Base-by-base conservation (phyloP, 2,797 vertebrate species). In the Sebastes taczanowskii region DNA sequence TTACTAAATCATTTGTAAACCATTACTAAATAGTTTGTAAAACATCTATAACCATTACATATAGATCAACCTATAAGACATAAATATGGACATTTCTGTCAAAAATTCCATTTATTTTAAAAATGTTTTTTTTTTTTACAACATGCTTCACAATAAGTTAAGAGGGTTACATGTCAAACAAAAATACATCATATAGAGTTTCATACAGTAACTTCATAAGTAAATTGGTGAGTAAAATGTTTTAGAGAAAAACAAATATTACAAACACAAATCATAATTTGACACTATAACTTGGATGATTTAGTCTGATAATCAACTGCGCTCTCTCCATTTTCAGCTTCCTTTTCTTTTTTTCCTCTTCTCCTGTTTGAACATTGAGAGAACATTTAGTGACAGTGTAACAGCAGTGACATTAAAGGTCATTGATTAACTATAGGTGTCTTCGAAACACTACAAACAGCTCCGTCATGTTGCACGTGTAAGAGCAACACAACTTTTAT, bases 201-300 rank as follows among this genome's bases (percentile, higher is more conserved):
- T 18, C 22, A 71, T 7, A 63, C 14, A 52, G 13, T 29, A 0
- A 38, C 11, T 29, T 18, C 6, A 14, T 13, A 18, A 49, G 3
- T 3, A 27, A 2, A n/a, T 2, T 38, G n/a, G 46, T 64, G 14
- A 64, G 7, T 72, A 29, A 16, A 66, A 46, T 20, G 23, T 22
- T 56, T 29, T 1, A 22, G 16, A 35, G 16, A 63, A 38, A 14
- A 38, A 38, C 35, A 6, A 14, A 38, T 27, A 60, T 35, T 6
- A 49, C 1, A 35, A 29, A 55, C n/a, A 56, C 38, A 58, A 56
- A 29, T n/a, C 46, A 35, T 1, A 61, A 16, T 1, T 1, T 18
- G 14, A 62, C 32, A 61, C 71, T 87, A 91, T 14, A 91, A 64
- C 74, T 58, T 90, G 7, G 90, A 71, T 86, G 91, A 86, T 77